These are phyloP conservation scores for Poeciliopsis turrubarensis DNA, from an alignment of 2,113 vertebrate genomes.

Conservation along the genomic window DNA sequence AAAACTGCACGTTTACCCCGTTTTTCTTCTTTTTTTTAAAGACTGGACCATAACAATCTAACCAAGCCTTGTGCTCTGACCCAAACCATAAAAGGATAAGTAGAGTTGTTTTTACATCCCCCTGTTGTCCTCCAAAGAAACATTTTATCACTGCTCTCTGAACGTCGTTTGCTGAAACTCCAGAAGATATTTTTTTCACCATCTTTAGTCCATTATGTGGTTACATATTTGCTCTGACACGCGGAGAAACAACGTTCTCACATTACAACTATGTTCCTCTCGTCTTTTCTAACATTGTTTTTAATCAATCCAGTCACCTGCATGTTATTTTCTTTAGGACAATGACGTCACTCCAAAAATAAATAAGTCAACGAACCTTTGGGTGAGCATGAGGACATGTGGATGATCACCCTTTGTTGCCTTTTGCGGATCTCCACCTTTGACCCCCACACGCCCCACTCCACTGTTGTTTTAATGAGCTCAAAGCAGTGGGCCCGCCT, in stretches of 20 bases:
- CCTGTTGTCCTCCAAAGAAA: too few relatives aligned
- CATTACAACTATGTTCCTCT: not conserved
- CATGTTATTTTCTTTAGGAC: not conserved
- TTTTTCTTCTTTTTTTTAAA: not conserved
- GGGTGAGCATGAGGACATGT: not conserved
- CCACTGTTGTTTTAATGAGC: conserved; percentile 59
- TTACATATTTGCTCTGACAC: conserved; percentile 13
- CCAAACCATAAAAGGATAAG: not conserved
- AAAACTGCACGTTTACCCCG: not conserved
- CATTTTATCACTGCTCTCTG: conserved; percentile 9
- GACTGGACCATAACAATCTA: not conserved
- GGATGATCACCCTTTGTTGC: conserved; percentile 16
- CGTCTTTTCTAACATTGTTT: not conserved
- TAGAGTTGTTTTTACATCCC: too few relatives aligned
- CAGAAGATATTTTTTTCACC: not conserved
- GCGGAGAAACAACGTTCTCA: not conserved
- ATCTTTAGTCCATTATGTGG: conserved; percentile 33
- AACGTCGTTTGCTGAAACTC: not conserved
- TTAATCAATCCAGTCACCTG: not conserved
- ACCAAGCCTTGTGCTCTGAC: not conserved
- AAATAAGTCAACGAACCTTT: conserved; percentile 19
- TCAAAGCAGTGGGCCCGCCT: conserved; percentile 49
- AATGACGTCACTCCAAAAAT: not conserved
- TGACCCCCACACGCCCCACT: conserved; percentile 40
- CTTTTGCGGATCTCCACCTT: conserved; percentile 49